These are phyloP conservation scores for Pterocles burchelli DNA, from an alignment of 2,113 vertebrate genomes.

Conservation along the genomic window DNA sequence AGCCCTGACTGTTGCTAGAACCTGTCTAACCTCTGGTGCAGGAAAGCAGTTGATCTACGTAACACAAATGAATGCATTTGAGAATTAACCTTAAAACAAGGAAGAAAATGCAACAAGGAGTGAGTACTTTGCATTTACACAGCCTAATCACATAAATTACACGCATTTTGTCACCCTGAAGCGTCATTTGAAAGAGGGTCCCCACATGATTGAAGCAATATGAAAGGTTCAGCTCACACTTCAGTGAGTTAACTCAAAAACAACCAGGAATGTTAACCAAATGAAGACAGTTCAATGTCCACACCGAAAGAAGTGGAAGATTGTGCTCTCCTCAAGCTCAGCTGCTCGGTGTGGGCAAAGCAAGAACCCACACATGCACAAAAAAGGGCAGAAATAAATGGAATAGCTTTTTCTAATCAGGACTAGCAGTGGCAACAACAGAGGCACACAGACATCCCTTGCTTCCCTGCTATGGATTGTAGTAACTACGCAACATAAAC, in stretches of 20 bases:
- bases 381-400: background rate
- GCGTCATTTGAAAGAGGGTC: background rate
- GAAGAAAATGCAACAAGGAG: background rate
- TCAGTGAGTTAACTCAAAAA: background rate
- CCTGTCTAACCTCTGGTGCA: background rate
- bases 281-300: background rate
- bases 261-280: background rate
- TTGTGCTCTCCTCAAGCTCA: background rate
- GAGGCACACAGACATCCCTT: background rate
- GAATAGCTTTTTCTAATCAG: background rate
- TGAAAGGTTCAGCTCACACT: background rate
- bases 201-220: background rate
- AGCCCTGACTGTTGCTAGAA: background rate
- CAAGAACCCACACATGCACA: background rate
- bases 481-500: background rate
- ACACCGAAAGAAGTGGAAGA: background rate
- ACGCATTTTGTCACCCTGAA: background rate
- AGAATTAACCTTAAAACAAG: background rate
- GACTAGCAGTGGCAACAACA: background rate
- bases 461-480: fast-evolving
- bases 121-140: background rate
- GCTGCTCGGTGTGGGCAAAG: background rate
- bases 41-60: background rate
- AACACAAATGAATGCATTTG: background rate
- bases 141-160: background rate